Conservation (phyloP, 1,140 invertebrate genomes). For the Pseudomyrmex concolor region DNA sequence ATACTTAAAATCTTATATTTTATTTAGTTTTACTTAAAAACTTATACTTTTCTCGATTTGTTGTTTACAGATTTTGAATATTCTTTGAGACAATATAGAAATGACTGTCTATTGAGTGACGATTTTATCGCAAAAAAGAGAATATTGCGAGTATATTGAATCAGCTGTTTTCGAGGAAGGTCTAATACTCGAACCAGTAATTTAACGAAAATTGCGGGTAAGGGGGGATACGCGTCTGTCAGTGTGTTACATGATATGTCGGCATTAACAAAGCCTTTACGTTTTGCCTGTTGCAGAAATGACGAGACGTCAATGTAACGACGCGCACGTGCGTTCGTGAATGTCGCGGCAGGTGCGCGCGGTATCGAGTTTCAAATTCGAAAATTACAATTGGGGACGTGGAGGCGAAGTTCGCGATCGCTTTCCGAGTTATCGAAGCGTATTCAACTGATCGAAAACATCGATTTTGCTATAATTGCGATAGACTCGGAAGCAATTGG, state of each 20-base stretch:
- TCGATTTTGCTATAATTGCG: conserved; percentile 27
- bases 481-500: conserved; percentile 32
- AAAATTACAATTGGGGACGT: conserved; percentile 48
- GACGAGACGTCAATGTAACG: conserved; percentile 34
- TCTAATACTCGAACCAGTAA: conserved; percentile 14
- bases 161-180: conserved; percentile 3
- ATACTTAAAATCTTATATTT: neutral
- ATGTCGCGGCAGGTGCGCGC: conserved; percentile 25
- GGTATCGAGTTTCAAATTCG: conserved; percentile 52
- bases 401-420: conserved; percentile 27
- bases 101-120: neutral
- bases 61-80: neutral
- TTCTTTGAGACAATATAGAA: neutral
- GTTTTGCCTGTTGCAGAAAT: conserved; percentile 59
- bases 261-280: conserved; percentile 42
- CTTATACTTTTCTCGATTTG: neutral
- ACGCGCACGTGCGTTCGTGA: conserved; percentile 42
- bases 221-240: conserved; percentile 21
- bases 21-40: neutral
- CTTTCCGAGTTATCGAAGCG: conserved; percentile 27
- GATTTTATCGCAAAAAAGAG: neutral
- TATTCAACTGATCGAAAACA: conserved; percentile 34
- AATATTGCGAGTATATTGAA: conserved; percentile 6
- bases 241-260: conserved; percentile 16
- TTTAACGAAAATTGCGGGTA: conserved; percentile 46